These are phyloP conservation scores for Encarsia formosa DNA, from an alignment of 2,888 invertebrate genomes.

Conservation along the genomic window DNA sequence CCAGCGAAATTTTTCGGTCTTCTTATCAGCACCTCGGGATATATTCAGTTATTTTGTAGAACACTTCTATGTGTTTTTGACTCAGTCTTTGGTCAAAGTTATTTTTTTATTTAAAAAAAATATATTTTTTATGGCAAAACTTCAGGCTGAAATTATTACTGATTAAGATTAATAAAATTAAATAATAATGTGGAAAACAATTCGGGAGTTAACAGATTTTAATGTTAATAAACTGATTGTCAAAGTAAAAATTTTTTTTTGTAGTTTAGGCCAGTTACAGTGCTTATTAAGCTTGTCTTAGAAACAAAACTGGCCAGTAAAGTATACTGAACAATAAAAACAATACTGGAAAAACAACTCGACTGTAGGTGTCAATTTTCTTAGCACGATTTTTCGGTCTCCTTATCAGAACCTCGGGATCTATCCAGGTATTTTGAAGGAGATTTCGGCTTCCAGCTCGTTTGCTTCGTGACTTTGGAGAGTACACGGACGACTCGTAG, in stretches of 20 bases:
- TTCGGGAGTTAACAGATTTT: no score
- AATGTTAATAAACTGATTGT: no score
- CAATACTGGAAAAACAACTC: conserved; percentile 73
- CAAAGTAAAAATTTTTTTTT: background rate
- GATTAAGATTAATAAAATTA: no score
- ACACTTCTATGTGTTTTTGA: no score
- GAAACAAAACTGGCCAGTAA: conserved; percentile 74
- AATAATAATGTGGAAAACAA: no score
- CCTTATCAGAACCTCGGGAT: conserved; percentile 39
- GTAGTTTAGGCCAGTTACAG: conserved; percentile 16
- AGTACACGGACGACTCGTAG: conserved; percentile 35
- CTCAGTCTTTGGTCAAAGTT: no score
- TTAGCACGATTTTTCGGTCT: conserved; percentile 69
- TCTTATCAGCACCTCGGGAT: no score
- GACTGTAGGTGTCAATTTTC: conserved; percentile 72
- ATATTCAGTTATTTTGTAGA: no score
- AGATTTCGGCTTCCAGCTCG: conserved; percentile 41
- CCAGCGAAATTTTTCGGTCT: no score
- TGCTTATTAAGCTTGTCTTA: conserved; percentile 56
- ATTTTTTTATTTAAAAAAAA: no score
- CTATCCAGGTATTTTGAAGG: conserved; percentile 47
- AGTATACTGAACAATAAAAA: conserved; percentile 72
- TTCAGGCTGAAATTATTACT: no score
- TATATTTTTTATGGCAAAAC: no score
- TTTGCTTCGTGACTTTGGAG: conserved; percentile 35